Evolutionary conservation across 2,797 vertebrate species (phyloP).

Genomic region (Chrysocyon brachyurus): DNA sequence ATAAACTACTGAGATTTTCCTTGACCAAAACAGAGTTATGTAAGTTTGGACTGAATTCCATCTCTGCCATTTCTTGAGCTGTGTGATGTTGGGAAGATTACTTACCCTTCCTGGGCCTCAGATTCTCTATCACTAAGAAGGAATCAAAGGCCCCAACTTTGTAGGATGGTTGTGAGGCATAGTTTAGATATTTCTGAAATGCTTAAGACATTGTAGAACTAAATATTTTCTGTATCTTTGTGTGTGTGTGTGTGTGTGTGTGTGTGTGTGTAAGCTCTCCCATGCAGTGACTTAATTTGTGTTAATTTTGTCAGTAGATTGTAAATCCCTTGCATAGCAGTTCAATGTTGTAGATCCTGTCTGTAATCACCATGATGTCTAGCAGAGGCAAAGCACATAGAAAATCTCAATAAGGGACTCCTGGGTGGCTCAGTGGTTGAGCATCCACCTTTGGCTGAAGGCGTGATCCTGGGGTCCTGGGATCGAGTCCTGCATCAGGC

Average conservation of each 20-base stretch:
- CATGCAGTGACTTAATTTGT: neutral
- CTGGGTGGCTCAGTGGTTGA: too few species aligned
- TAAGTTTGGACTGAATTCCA: neutral
- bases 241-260: neutral
- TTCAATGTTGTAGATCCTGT: neutral
- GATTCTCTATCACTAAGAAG: neutral
- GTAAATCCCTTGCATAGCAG: neutral
- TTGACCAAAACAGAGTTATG: neutral
- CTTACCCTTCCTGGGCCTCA: neutral
- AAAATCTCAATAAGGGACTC: neutral
- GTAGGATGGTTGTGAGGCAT: neutral
- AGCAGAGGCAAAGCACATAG: neutral
- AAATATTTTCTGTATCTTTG: neutral
- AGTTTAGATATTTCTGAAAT: neutral
- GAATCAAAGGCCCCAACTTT: neutral
- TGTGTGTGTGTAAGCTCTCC: neutral
- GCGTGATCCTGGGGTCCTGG: too few species aligned
- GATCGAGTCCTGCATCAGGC: too few species aligned
- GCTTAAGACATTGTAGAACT: neutral
- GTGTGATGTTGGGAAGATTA: neutral
- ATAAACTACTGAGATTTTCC: neutral
- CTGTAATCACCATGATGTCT: neutral
- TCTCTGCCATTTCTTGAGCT: neutral
- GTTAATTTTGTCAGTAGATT: neutral
- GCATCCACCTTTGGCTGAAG: too few species aligned